Evolutionary conservation across 2,797 vertebrate species (phyloP), one percentile per base, ranked within the genome.

Genomic region (Coregonus ussuriensis): DNA sequence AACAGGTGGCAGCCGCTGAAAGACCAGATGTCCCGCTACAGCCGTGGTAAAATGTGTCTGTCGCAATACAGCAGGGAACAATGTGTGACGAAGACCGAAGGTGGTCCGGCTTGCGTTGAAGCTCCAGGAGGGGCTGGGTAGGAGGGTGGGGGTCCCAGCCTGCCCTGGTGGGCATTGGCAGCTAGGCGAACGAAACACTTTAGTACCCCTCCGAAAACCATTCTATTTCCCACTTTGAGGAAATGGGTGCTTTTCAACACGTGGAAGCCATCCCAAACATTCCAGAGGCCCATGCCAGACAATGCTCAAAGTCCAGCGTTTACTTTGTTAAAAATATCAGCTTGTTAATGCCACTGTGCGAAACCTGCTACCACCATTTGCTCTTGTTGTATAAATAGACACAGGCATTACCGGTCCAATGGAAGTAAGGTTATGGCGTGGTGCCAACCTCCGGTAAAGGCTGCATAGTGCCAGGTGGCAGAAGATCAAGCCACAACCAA

Each of bases 381-480:
- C 89, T 94, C 79, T 1, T 79, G 73, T 89, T 76, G 85, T 94
- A 94, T 93, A 94, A 94, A 94, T 94, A 94, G 94, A 91, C 81
- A 82, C 83, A 88, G 89, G 91, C 88, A 91, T 93, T 91, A 91
- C 89, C 81, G 88, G 88, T 86, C 85, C 74, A 35, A 89, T 91
- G 87, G 91, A 91, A 93, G 89, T 89, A 86, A 90, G 84, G 84
- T 84, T 89, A 85, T 94, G 93, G 93, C 91, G 77, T 11, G 1
- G 0, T 53, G 92, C 93, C 94, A 94, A 86, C 78, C 89, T 83
- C 88, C 84, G 83, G 87, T 85, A 80, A 83, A 83, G 82, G 82
- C 89, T 85, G 86, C 84, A 63, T 29, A 25, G 21, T 81, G 78
- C 89, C 93, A 94, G 87, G 90, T 93, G 93, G 89, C 89, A 81